Conservation (phyloP, 2,888 invertebrate genomes). For the Kuschelorhynchus macadamiae region DNA sequence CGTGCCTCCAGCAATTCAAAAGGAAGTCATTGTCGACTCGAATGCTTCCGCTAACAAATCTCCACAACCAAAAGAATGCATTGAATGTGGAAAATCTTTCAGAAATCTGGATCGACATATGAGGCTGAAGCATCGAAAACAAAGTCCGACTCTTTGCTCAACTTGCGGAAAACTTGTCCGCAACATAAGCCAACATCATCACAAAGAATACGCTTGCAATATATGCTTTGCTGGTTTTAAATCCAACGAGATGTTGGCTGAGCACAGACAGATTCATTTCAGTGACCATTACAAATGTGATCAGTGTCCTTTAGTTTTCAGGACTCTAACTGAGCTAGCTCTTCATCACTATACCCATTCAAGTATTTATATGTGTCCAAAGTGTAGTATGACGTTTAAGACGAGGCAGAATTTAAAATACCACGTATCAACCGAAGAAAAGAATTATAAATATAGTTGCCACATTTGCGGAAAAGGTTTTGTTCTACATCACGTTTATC, state of each 20-base stretch:
- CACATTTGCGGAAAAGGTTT: conserved; percentile 51
- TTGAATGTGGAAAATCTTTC: conserved; percentile 3
- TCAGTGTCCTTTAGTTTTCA: conserved; percentile 55
- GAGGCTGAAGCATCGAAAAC: conserved; percentile 9
- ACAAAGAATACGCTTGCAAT: conserved; percentile 20
- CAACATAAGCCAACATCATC: conserved; percentile 33
- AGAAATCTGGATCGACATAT: conserved; percentile 15
- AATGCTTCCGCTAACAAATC: not conserved
- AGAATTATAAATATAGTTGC: conserved; percentile 52
- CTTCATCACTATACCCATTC: conserved; percentile 53
- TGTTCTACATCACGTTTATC: conserved; percentile 24
- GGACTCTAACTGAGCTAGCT: conserved; percentile 54
- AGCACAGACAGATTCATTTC: conserved; percentile 51
- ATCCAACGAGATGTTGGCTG: conserved; percentile 1
- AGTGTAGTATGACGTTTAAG: conserved; percentile 49
- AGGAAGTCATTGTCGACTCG: not conserved
- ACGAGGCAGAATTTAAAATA: conserved; percentile 5
- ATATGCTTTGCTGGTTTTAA: conserved; percentile 29
- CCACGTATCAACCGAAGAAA: conserved; percentile 43
- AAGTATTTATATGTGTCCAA: conserved; percentile 51
- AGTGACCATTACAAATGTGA: conserved; percentile 55
- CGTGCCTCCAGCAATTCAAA: conserved; percentile 1
- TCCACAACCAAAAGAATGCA: not conserved
- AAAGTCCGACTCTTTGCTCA: conserved; percentile 40
- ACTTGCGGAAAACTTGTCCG: conserved; percentile 50